Evolutionary conservation across 35 echinoderm and acorn worm genomes (phyloP).

Genomic region (Apostichopus californicus): DNA sequence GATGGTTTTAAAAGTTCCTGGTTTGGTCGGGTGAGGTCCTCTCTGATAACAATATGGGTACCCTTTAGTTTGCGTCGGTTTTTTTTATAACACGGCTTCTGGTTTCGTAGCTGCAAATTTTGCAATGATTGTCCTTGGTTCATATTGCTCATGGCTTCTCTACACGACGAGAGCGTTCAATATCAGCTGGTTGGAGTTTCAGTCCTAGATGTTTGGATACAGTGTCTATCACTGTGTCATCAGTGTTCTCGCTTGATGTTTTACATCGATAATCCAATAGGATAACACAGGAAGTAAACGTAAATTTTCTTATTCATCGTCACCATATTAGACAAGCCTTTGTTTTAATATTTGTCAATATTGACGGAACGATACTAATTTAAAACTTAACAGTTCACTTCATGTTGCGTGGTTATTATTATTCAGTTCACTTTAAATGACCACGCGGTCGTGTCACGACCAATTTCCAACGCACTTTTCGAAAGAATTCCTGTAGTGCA

Average conservation of each 20-base stretch:
- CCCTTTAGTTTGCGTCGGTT: neutral
- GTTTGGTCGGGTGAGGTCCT: neutral
- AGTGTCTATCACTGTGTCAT: neutral
- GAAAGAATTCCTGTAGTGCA: too few relatives aligned
- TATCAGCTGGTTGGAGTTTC: constrained; percentile 4
- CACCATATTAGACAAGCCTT: too few relatives aligned
- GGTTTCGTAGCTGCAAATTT: constrained; percentile 2
- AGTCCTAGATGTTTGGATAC: neutral
- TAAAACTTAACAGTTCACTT: too few relatives aligned
- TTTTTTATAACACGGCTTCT: neutral
- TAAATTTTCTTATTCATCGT: too few relatives aligned
- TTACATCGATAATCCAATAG: neutral
- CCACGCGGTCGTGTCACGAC: too few relatives aligned
- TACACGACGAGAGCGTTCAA: neutral
- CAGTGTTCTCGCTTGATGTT: constrained; percentile 6
- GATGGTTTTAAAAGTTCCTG: neutral
- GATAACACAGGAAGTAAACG: too few relatives aligned
- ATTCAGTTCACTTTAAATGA: too few relatives aligned
- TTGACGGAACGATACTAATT: too few relatives aligned
- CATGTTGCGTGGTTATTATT: too few relatives aligned
- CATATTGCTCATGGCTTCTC: neutral
- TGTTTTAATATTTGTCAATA: too few relatives aligned
- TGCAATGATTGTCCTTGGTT: neutral
- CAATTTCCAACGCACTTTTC: too few relatives aligned
- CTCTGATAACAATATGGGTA: neutral